Conservation (phyloP, 2,888 invertebrate species). For the Orgyia antiqua region DNA sequence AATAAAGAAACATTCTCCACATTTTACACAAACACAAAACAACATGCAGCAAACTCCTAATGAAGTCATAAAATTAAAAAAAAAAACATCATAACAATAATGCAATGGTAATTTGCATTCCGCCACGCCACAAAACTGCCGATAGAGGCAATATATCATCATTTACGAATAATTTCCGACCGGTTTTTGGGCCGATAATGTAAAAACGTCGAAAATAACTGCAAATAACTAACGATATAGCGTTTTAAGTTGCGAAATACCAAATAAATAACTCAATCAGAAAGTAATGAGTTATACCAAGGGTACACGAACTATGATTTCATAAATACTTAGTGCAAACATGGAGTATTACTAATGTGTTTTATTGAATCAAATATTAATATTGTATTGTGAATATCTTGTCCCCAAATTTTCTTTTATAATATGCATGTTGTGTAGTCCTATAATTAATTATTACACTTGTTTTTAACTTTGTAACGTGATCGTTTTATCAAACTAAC, state of each 20-base stretch:
- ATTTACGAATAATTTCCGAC: constrained; percentile 43
- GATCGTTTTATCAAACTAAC: too few species aligned
- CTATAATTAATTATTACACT: too few species aligned
- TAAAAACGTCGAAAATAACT: constrained; percentile 19
- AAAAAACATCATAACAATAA: constrained; percentile 21
- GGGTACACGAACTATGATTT: constrained; percentile 50
- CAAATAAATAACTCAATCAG: constrained; percentile 65
- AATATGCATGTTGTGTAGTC: too few species aligned
- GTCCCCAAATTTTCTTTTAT: too few species aligned
- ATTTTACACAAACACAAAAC: neutral
- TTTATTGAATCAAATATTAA: too few species aligned
- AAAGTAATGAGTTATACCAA: constrained; percentile 43
- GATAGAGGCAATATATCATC: constrained; percentile 40
- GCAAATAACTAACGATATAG: constrained; percentile 30
- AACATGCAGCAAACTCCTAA: constrained; percentile 10
- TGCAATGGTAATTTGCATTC: constrained; percentile 28
- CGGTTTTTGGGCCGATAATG: constrained; percentile 32
- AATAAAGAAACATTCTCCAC: too few species aligned
- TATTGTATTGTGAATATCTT: too few species aligned
- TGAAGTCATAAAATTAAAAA: constrained; percentile 19
- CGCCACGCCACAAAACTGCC: constrained; percentile 24
- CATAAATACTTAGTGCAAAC: too few species aligned
- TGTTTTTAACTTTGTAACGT: too few species aligned
- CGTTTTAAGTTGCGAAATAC: constrained; percentile 51
- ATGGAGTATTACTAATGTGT: too few species aligned